Evolutionary conservation across 2,113 vertebrate genomes (phyloP), one percentile per base, ranked within the genome.

Genomic region (Chaetodon trifascialis): DNA sequence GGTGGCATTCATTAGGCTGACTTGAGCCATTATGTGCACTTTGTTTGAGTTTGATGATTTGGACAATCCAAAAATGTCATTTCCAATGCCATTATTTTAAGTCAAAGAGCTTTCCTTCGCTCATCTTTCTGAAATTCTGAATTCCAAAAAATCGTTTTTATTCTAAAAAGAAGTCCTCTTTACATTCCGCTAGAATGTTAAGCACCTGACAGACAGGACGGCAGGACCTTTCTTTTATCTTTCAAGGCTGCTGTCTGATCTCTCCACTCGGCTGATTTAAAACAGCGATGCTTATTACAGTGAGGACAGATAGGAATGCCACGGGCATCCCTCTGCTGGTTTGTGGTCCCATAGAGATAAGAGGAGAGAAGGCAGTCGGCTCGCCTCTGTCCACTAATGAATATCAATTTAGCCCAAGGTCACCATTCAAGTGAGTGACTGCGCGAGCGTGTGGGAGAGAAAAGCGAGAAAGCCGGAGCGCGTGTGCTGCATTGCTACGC

Each of bases 401-500:
- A 93, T 91, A 92, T 91, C 91, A 92, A 92, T 91, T 88, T 49
- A 79, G 82, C 84, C 88, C 90, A 93, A 94, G 93, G 93, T 94
- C 89, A 71, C 56, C 56, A 72, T 36, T 78, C 40, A n/a, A 83
- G 83, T 80, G 83, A 64, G 65, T 0, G 36, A 64, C 36, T 51
- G 47, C 30, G 69, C 17, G 44, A 30, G 40, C n/a, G n/a, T n/a
- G n/a, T n/a, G n/a, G n/a, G n/a, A n/a, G n/a, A n/a, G n/a, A n/a
- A n/a, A n/a, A n/a, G n/a, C 59, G 25, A 9, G 0, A 14, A 42
- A 81, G 60, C 34, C 2, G 12, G 66, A 63, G 25, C 10, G 2
- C 40, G 66, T n/a, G 62, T n/a, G 36, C 59, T 68, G 67, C 70
- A 73, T 82, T 79, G 62, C 66, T 81, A 54, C 25, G 54, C 46